Base-by-base conservation (phyloP, 2,113 vertebrate genomes). In the Microtus ochrogaster region DNA sequence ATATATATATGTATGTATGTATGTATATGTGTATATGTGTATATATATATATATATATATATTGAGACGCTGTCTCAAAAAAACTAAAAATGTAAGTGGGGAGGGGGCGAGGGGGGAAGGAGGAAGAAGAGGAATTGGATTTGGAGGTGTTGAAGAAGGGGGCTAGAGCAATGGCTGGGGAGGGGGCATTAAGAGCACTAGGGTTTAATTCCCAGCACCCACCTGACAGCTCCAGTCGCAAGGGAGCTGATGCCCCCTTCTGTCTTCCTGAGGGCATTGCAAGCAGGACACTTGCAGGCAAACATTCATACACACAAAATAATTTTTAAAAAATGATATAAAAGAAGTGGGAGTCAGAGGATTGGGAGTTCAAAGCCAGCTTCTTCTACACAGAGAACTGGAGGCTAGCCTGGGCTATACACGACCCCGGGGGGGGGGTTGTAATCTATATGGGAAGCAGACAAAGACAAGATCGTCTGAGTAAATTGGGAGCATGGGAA, bases 51-150 rank as follows among this genome's bases (percentile, higher is more conserved):
- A 44, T 5, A 19, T 58, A 5, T 2, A 21, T 19, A 58, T 65
- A 94, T 16, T 6, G 28, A 79, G 30, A 14, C 41, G 17, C 17
- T 79, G 77, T 47, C 82, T 65, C 28, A 33, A 84, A 84, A 84
- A 84, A 65, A 16, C 7, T 39, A 82, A 82, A 83, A 28, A 39
- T 22, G n/a, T 41, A 63, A 44, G 2, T 39, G 7, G 49, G 21
- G 3, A 24, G 26, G 28, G 3, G 9, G 4, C 16, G 5, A 55
- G 11, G 17, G 55, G 41, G 8, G 4, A 0, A 5, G 9, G 16
- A 5, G 17, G 6, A 41, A 65, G 61, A 47, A 33, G 39, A 66
- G 63, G 30, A 49, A 68, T 44, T 44, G 82, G 82, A 49, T 33
- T 44, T 24, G 41, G 17, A 49, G 44, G 30, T 12, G 1, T 33